Percentiles rank a stretch among this genome's conserved stretches.
These are phyloP conservation scores for Bostrychus sinensis DNA, from an alignment of 2,113 vertebrate species.

Conservation along the genomic window DNA sequence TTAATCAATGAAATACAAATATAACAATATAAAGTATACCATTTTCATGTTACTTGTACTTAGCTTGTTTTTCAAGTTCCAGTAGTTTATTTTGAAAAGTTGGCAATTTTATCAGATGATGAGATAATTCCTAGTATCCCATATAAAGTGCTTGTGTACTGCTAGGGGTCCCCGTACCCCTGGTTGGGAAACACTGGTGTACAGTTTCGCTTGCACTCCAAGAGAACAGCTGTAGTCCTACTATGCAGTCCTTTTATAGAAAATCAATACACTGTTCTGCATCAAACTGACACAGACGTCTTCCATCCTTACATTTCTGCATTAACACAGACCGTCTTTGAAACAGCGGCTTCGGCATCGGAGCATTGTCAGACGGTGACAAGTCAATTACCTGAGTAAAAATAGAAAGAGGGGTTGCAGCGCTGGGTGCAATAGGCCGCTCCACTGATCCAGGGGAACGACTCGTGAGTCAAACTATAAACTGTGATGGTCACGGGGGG, in stretches of 20 bases:
- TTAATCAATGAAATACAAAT: too few relatives aligned
- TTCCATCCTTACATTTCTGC: background rate
- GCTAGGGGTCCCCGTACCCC: too few relatives aligned
- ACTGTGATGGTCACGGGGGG: conserved; percentile 15
- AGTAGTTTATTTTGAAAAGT: too few relatives aligned
- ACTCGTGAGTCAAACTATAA: conserved; percentile 6
- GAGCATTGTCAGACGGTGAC: background rate
- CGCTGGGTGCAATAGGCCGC: conserved; percentile 40
- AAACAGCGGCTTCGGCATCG: background rate
- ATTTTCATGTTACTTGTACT: too few relatives aligned
- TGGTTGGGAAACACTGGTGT: too few relatives aligned
- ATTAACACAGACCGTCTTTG: background rate
- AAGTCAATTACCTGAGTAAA: conserved; percentile 17
- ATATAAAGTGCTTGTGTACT: too few relatives aligned
- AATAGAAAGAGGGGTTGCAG: conserved; percentile 62
- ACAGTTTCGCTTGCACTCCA: too few relatives aligned
- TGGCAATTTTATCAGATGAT: too few relatives aligned
- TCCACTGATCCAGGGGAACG: conserved; percentile 17
- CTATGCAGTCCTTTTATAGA: background rate
- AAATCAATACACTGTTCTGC: background rate
- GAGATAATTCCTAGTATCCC: too few relatives aligned
- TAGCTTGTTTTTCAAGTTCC: too few relatives aligned
- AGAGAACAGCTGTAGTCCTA: background rate
- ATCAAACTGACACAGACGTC: background rate
- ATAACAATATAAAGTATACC: too few relatives aligned